Base-by-base conservation (phyloP, 2,113 vertebrate species). In the Pundamilia nyererei region DNA sequence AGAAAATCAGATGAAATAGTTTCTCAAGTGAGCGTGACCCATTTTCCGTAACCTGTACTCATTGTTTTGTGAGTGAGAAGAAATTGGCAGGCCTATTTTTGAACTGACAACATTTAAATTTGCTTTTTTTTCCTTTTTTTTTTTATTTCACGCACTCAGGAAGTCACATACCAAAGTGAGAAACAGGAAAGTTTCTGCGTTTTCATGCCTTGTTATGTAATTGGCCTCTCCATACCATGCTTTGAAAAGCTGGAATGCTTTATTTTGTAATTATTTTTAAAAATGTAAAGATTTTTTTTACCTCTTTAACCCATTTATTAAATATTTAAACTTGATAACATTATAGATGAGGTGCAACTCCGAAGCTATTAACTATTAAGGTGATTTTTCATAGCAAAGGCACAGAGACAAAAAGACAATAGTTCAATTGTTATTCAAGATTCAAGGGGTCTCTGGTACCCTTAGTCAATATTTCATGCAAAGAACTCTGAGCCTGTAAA, bases 1-100 rank as follows among this genome's bases (percentile, higher is more conserved):
- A 58, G 35, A 53, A 54, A 86, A 83, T 53, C 38, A 14, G 31
- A 75, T 58, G 35, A 88, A 81, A 68, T 45, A 10, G 26, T 84
- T 54, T 29, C 79, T 79, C 80, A 26, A 49, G 35, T 24, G 40
- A 83, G 62, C 38, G 17, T 87, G 91, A 87, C 91, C 89, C 58
- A 89, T 91, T 92, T 93, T 90, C 82, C 33, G 31, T 15, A 72
- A 79, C 68, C 47, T 90, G 80, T 70, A 15, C 68, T 54, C 38
- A 70, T 54, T 79, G 79, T 87, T 88, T 81, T 80, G 85, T 35
- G 68, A 65, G 35, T 77, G 53, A 83, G 26, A 80, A 38, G 42
- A 15, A 81, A 54, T 83, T 53, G 53, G 62, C 45, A 84, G 19
- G 85, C 86, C 45, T 83, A 70, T 82, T 85, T 86, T 79, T 68